Conservation (phyloP, 2,888 invertebrate species). For the Phortica okadai region DNA sequence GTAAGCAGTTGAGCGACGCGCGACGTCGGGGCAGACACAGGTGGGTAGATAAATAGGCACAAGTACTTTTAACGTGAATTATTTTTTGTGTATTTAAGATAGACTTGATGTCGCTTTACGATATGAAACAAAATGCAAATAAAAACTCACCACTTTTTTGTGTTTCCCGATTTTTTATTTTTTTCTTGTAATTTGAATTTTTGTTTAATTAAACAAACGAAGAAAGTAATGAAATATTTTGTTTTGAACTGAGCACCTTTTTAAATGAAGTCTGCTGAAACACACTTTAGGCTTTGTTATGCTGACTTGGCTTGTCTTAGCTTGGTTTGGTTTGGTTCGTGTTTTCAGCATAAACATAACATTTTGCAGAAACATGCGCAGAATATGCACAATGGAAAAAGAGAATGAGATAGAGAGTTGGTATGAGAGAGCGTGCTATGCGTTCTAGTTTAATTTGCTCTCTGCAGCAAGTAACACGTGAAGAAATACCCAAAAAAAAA, state of each 20-base stretch:
- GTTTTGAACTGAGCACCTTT: background rate
- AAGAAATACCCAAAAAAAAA: background rate
- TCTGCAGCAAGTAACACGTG: background rate
- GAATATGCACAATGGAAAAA: background rate
- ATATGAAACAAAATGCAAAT: too few relatives aligned
- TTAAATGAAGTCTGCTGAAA: background rate
- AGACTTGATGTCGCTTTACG: too few relatives aligned
- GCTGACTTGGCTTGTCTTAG: background rate
- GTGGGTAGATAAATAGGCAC: too few relatives aligned
- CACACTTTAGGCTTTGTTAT: conserved; percentile 15
- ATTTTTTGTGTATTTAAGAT: too few relatives aligned
- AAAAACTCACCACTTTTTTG: too few relatives aligned
- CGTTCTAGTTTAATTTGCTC: too few relatives aligned
- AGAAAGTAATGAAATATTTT: background rate
- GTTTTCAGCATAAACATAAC: conserved; percentile 14
- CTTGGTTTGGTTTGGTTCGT: background rate
- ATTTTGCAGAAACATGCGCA: conserved; percentile 41
- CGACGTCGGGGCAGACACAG: too few relatives aligned
- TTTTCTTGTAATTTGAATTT: background rate
- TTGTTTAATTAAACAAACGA: background rate
- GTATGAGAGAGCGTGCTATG: too few relatives aligned
- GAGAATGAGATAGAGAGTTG: too few relatives aligned
- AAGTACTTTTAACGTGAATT: too few relatives aligned
- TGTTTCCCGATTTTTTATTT: too few relatives aligned
- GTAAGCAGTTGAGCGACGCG: too few relatives aligned